Evolutionary conservation across 2,113 vertebrate species (phyloP), one percentile per base, ranked within the genome.

Genomic region (Salminus brasiliensis): DNA sequence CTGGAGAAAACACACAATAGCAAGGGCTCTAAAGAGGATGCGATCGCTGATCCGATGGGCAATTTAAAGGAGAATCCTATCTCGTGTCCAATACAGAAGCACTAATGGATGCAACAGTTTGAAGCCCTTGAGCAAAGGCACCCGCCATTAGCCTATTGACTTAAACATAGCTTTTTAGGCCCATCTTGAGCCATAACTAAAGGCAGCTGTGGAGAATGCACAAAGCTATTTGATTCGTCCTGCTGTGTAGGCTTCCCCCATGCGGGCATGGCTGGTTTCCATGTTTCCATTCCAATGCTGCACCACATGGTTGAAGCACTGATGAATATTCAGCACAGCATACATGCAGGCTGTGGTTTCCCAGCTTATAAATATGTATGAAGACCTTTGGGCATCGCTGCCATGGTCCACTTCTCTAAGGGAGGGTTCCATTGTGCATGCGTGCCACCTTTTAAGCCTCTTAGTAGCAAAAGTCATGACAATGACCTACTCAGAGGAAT

Each of bases 291-390:
- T 36, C 18, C 62, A 67, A 53, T 60, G n/a, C 63, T 66, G 47
- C 16, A 5, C 63, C 71, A 34, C 73, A 39, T 18, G 21, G 25
- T 65, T 29, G 72, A 36, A n/a, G n/a, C n/a, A 23, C 36, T 39
- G 23, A 81, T 81, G 63, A 81, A 75, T 81, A 81, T 80, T 76
- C 62, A 53, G n/a, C 36, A 55, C 41, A n/a, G 59, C 39, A 32
- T 63, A 63, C 62, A 76, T 29, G 21, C 63, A 67, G 5, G 47
- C 74, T 41, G 49, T 41, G 60, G 60, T 66, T 59, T 66, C 73
- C 16, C n/a, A 66, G 45, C 62, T 52, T 8, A 52, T 75, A 55
- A 67, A 76, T 76, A 76, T 76, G 62, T 63, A 76, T 43, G 32
- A 76, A 47, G 63, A 68, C 74, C 74, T 68, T 53, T 68, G 63